Evolutionary conservation across 2,888 invertebrate genomes (phyloP).

Genomic region (Sinodicranocentrus sp.): DNA sequence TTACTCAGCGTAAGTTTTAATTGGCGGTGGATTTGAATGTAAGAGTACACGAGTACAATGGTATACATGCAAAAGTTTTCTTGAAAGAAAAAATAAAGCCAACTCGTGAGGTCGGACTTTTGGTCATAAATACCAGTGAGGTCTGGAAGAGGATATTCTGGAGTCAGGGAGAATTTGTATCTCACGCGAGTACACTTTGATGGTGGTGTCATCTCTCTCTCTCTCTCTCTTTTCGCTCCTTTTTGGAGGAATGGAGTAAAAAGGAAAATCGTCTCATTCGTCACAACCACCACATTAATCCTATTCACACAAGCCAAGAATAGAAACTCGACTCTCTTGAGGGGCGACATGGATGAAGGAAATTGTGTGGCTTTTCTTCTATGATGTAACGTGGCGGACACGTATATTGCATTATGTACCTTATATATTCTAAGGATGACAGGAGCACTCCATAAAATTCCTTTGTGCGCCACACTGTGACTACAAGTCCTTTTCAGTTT

Average conservation of each 20-base stretch:
- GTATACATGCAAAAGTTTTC: too few relatives aligned
- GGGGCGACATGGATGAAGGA: conserved; percentile 13
- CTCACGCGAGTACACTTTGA: too few relatives aligned
- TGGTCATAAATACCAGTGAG: too few relatives aligned
- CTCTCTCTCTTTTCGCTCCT: too few relatives aligned
- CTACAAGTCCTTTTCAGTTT: conserved; percentile 4
- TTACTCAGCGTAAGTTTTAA: background rate
- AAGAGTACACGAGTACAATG: background rate
- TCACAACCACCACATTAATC: background rate
- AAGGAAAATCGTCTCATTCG: too few relatives aligned
- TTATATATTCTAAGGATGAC: conserved; percentile 4
- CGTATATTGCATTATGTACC: too few relatives aligned
- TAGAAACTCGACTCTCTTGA: conserved; percentile 8
- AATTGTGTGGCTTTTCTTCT: background rate
- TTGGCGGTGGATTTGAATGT: background rate
- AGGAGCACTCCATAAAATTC: conserved; percentile 27
- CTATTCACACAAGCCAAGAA: background rate
- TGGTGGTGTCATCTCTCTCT: too few relatives aligned
- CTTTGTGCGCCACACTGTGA: conserved; percentile 8
- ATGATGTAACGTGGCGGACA: background rate
- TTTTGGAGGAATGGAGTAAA: too few relatives aligned
- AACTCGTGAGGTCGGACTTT: too few relatives aligned
- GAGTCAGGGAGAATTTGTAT: too few relatives aligned
- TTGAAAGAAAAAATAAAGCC: too few relatives aligned
- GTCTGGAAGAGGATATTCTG: too few relatives aligned